These are phyloP conservation scores for Drosophila albomicans DNA, from an alignment of 1,140 invertebrate genomes.

Conservation along the genomic window DNA sequence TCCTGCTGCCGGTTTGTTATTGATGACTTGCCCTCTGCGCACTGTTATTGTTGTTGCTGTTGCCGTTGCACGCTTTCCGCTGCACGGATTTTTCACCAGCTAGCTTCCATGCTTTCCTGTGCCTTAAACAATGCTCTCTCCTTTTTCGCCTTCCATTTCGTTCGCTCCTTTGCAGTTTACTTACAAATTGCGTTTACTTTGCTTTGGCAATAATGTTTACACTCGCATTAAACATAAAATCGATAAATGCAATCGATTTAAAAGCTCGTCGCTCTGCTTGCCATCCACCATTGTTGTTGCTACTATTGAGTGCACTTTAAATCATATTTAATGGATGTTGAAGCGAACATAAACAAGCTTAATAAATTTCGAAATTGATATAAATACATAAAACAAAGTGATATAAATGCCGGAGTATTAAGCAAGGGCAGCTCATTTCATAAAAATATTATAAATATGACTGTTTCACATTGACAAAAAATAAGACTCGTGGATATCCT, in stretches of 20 bases:
- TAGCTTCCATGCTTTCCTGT: constrained; percentile 45
- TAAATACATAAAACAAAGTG: constrained; percentile 20
- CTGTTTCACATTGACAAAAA: background rate
- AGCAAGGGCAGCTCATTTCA: constrained; percentile 13
- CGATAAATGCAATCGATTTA: constrained; percentile 65
- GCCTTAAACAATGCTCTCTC: constrained; percentile 59
- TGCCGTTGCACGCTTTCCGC: constrained; percentile 48
- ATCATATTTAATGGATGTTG: constrained; percentile 45
- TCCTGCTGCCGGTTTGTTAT: constrained; percentile 59
- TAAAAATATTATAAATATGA: background rate
- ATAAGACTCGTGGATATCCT: constrained; percentile 1
- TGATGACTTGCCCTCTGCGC: constrained; percentile 58
- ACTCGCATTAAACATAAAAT: constrained; percentile 45
- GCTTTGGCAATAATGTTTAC: constrained; percentile 47
- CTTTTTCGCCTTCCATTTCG: no score
- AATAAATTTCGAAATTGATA: constrained; percentile 38
- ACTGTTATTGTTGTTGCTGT: constrained; percentile 42
- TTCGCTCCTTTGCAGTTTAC: background rate
- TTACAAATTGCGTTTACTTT: constrained; percentile 61
- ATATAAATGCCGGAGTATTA: constrained; percentile 12
- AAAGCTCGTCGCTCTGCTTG: constrained; percentile 22
- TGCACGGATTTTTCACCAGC: constrained; percentile 69
- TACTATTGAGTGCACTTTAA: constrained; percentile 39
- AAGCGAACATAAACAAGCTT: constrained; percentile 35
- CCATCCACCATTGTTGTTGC: constrained; percentile 7